Percentiles rank a stretch among this genome's conserved stretches.
These are phyloP conservation scores for Pongo pygmaeus DNA, from an alignment of 2,113 vertebrate species.

Conservation along the genomic window DNA sequence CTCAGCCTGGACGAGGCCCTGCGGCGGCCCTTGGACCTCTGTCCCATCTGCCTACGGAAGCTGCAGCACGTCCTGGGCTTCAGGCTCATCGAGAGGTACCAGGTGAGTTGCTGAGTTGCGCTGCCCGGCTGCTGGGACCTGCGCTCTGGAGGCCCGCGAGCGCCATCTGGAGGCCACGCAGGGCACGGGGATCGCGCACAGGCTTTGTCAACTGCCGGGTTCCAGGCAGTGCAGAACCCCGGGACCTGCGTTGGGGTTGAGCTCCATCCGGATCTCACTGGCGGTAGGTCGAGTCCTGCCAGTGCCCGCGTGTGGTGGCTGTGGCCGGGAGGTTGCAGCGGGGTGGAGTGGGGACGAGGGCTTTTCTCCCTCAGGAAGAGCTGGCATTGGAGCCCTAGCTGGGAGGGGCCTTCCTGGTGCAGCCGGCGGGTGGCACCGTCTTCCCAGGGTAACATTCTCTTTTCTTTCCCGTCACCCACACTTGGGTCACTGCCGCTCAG, in stretches of 20 bases:
- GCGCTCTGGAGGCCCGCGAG: background rate
- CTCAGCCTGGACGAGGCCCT: constrained; percentile 83
- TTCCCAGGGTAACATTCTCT: background rate
- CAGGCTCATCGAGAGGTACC: constrained; percentile 84
- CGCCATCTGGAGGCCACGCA: background rate
- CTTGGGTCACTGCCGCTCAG: background rate
- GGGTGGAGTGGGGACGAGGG: background rate
- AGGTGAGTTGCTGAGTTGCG: constrained; percentile 80
- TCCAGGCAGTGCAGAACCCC: background rate
- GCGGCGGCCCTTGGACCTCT: constrained; percentile 83
- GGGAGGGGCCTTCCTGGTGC: background rate
- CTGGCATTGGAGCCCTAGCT: too few species aligned
- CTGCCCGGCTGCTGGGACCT: rapidly evolving
- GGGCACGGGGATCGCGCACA: background rate
- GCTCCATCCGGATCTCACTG: background rate
- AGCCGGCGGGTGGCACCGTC: background rate
- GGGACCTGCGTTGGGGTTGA: background rate
- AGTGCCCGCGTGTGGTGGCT: background rate
- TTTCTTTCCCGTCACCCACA: background rate
- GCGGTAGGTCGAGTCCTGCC: background rate
- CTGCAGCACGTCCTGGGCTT: constrained; percentile 85
- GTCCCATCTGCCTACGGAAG: constrained; percentile 86
- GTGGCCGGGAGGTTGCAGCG: background rate
- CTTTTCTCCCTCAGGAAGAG: background rate
- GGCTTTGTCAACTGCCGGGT: background rate